Conservation (phyloP, 2,888 invertebrate genomes). For the Phaedon cochleariae region DNA sequence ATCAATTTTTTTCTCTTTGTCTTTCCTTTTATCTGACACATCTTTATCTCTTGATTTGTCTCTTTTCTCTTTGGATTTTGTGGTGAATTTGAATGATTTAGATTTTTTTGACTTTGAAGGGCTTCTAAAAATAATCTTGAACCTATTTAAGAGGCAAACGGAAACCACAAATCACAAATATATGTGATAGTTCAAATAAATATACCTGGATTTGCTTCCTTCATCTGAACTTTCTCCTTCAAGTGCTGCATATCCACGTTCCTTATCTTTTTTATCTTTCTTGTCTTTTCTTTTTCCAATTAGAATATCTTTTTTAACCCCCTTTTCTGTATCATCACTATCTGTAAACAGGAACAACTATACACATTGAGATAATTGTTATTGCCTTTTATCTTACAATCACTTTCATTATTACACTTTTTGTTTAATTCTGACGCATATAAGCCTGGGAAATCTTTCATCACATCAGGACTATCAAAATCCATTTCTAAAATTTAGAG, state of each 20-base stretch:
- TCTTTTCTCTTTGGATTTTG: conserved; percentile 82
- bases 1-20: conserved; percentile 72
- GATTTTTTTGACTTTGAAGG: conserved; percentile 87
- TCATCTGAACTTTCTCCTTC: conserved; percentile 94
- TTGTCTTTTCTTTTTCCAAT: conserved; percentile 84
- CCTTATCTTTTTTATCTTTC: conserved; percentile 85
- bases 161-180: too few species aligned
- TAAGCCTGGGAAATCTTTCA: conserved; percentile 89
- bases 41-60: conserved; percentile 88
- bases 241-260: conserved; percentile 89
- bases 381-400: conserved; percentile 67
- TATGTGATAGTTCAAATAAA: too few species aligned
- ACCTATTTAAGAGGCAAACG: too few species aligned
- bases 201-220: conserved; percentile 63
- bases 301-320: conserved; percentile 80
- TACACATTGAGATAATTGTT: background rate
- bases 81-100: conserved; percentile 87
- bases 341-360: conserved; percentile 63
- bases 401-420: conserved; percentile 79
- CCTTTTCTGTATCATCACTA: conserved; percentile 83
- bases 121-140: conserved; percentile 70
- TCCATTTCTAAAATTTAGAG: conserved; percentile 67
- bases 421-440: conserved; percentile 83
- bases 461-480: conserved; percentile 88
- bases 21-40: conserved; percentile 58